Conservation (phyloP, 2,888 invertebrate genomes). For the Villa cingulata region DNA sequence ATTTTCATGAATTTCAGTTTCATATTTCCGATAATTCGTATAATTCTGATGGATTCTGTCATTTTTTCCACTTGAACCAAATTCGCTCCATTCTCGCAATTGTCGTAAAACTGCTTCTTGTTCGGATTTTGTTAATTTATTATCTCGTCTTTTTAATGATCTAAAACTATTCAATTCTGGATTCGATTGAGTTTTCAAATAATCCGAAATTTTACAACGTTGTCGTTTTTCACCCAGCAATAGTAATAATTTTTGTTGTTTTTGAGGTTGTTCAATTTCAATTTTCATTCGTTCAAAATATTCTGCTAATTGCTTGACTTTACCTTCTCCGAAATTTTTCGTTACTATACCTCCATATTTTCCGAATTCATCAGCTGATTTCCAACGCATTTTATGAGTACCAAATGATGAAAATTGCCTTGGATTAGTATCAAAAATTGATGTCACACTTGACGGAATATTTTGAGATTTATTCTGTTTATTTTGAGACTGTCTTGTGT, state of each 20-base stretch:
- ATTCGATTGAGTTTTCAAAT: constrained; percentile 29
- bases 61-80: constrained; percentile 28
- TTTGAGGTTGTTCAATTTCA: constrained; percentile 31
- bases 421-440: background rate
- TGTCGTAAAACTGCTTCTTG: constrained; percentile 28
- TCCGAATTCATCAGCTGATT: background rate
- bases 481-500: too few species aligned
- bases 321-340: constrained; percentile 44
- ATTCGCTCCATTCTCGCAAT: constrained; percentile 33
- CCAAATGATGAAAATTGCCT: constrained; percentile 15
- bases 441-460: background rate
- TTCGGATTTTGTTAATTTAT: constrained; percentile 21
- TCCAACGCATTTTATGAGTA: constrained; percentile 21
- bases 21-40: constrained; percentile 3
- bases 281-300: constrained; percentile 48
- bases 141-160: background rate
- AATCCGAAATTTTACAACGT: background rate
- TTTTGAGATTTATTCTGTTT: background rate
- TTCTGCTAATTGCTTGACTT: constrained; percentile 55
- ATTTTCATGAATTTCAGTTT: background rate
- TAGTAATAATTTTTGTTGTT: constrained; percentile 27
- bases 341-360: constrained; percentile 9
- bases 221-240: too few species aligned
- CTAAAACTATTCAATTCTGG: constrained; percentile 28
- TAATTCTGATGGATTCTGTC: background rate